These are phyloP conservation scores for Gila robusta DNA, from an alignment of 2,797 vertebrate genomes.

Conservation along the genomic window DNA sequence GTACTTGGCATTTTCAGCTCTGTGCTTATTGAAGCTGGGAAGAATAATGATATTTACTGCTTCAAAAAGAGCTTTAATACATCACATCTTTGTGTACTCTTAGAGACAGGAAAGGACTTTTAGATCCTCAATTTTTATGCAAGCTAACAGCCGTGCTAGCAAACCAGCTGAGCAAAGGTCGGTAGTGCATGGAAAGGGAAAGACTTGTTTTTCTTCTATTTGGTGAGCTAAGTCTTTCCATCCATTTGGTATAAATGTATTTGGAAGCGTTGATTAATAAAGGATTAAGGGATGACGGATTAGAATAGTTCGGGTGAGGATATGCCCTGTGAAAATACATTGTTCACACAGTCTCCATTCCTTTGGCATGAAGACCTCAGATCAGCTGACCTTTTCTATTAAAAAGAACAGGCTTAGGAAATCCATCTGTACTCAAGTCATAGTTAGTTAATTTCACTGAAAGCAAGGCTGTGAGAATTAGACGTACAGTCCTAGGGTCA, in stretches of 20 bases:
- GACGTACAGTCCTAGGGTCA: not conserved
- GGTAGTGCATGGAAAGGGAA: not conserved
- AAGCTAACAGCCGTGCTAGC: conserved; percentile 2
- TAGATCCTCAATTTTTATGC: conserved; percentile 40
- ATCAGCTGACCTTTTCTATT: not conserved
- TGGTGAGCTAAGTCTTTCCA: not conserved
- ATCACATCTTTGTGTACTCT: conserved; percentile 42
- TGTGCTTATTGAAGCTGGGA: conserved; percentile 45
- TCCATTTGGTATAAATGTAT: not conserved
- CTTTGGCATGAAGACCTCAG: conserved; percentile 9
- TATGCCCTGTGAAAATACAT: not conserved
- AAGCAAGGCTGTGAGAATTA: not conserved
- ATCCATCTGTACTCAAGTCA: not conserved
- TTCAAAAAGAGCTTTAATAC: conserved; percentile 53
- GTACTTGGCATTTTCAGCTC: conserved; percentile 49
- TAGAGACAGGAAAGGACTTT: conserved; percentile 13
- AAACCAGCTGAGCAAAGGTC: not conserved
- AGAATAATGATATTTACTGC: conserved; percentile 60
- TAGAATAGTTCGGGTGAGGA: conserved; percentile 21
- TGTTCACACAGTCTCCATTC: conserved; percentile 14
- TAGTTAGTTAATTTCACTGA: not conserved
- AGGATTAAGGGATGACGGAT: conserved; percentile 43
- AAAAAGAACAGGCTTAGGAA: not conserved
- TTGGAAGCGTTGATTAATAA: conserved; percentile 44
- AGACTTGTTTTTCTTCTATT: not conserved